A percentile compares a stretch with the other conserved stretches of the same genome.
These are phyloP conservation scores for Ormyrus nitidulus DNA, from an alignment of 2,888 invertebrate genomes.

Conservation along the genomic window DNA sequence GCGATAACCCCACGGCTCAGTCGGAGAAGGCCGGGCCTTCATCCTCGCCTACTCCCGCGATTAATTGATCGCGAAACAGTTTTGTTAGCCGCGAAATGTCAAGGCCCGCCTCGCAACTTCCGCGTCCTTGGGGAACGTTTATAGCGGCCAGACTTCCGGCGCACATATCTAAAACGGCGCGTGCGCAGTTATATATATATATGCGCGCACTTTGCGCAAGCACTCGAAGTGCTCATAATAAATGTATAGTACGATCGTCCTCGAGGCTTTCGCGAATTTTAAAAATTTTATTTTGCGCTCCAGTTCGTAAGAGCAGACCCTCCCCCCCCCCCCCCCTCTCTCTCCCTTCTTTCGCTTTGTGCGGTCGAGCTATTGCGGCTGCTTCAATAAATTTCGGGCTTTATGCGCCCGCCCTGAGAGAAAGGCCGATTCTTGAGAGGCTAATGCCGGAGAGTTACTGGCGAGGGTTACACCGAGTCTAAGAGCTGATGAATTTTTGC, in stretches of 20 bases:
- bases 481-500: too few species aligned
- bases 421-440: not conserved
- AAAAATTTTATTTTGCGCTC: constrained; percentile 44
- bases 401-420: constrained; percentile 6
- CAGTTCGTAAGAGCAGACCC: not conserved
- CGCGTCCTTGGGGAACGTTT: constrained; percentile 45
- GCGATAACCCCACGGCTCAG: too few species aligned
- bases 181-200: not conserved
- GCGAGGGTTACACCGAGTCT: too few species aligned
- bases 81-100: not conserved
- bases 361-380: constrained; percentile 21
- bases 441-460: too few species aligned
- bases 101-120: constrained; percentile 1
- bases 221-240: constrained; percentile 62
- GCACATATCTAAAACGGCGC: not conserved
- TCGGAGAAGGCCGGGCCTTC: too few species aligned
- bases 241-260: constrained; percentile 62
- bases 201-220: constrained; percentile 56
- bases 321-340: not conserved
- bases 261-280: constrained; percentile 37
- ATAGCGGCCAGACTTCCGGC: not conserved
- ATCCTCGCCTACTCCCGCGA: not conserved
- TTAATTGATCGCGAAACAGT: constrained; percentile 31
- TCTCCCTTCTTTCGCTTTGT: constrained; percentile 2
- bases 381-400: constrained; percentile 35